Conservation (phyloP, 53 echinoderm and acorn worm species). For the Temnopleurus reevesii region DNA sequence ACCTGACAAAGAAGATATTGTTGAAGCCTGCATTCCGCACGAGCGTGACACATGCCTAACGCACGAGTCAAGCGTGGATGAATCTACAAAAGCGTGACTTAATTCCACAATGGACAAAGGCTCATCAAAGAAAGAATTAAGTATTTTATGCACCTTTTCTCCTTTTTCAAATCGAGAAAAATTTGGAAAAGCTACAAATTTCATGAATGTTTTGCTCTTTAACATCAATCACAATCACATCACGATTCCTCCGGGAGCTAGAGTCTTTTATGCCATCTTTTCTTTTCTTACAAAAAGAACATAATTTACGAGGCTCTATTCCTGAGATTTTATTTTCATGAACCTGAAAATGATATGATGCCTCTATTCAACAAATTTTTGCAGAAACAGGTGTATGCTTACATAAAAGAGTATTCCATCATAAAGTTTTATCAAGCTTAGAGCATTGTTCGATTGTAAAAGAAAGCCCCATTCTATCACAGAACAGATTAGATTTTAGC, state of each 20-base stretch:
- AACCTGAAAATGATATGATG: neutral
- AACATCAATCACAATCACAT: neutral
- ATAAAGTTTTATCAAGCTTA: neutral
- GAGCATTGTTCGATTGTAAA: neutral
- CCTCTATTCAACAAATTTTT: neutral
- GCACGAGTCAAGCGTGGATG: constrained; percentile 29
- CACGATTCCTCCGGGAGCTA: neutral
- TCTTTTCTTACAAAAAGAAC: neutral
- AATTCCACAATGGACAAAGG: neutral
- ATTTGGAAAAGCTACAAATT: constrained; percentile 4
- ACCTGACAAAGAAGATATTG: neutral
- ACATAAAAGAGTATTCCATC: neutral
- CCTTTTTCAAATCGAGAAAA: neutral
- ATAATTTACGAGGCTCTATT: neutral
- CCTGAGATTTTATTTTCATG: neutral
- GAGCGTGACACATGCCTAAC: neutral
- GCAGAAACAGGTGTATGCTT: constrained; percentile 1
- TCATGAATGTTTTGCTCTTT: neutral
- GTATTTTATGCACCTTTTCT: neutral
- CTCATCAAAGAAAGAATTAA: neutral
- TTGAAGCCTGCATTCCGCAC: neutral
- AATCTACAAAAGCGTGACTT: neutral
- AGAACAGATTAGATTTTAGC: neutral
- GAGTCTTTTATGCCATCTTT: neutral
- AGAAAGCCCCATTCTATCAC: neutral